A percentile compares a stretch with the other conserved stretches of the same genome.
Evolutionary conservation across 1,140 invertebrate species (phyloP).

Genomic region (Reticulitermes speratus): DNA sequence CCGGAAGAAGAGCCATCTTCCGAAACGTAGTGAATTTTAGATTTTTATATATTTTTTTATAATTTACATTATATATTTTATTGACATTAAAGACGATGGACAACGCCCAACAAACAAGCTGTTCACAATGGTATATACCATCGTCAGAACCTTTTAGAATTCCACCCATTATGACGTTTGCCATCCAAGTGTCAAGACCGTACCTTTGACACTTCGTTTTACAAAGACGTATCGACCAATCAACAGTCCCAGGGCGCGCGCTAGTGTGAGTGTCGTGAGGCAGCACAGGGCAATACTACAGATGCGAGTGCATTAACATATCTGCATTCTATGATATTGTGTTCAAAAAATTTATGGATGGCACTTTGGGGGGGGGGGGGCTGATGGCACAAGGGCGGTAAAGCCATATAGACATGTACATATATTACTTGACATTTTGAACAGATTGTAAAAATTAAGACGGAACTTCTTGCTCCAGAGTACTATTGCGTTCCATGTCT

Average conservation of each 20-base stretch:
- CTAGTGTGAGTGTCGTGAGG: too few species aligned
- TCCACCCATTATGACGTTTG: too few species aligned
- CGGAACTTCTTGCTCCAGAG: neutral
- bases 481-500: neutral
- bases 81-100: too few species aligned
- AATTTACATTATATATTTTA: too few species aligned
- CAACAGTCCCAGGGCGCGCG: neutral
- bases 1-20: too few species aligned
- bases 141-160: too few species aligned
- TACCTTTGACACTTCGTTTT: neutral
- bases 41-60: too few species aligned
- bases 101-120: too few species aligned
- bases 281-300: neutral
- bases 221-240: neutral
- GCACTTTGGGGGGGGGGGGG: neutral
- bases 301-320: neutral
- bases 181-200: neutral
- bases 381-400: neutral
- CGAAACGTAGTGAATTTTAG: too few species aligned
- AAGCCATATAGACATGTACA: too few species aligned
- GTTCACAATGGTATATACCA: too few species aligned
- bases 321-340: neutral
- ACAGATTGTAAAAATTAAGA: conserved; percentile 5
- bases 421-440: neutral
- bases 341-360: neutral